These are phyloP conservation scores for Camponotus pennsylvanicus DNA, from an alignment of 1,140 invertebrate genomes.

Conservation along the genomic window DNA sequence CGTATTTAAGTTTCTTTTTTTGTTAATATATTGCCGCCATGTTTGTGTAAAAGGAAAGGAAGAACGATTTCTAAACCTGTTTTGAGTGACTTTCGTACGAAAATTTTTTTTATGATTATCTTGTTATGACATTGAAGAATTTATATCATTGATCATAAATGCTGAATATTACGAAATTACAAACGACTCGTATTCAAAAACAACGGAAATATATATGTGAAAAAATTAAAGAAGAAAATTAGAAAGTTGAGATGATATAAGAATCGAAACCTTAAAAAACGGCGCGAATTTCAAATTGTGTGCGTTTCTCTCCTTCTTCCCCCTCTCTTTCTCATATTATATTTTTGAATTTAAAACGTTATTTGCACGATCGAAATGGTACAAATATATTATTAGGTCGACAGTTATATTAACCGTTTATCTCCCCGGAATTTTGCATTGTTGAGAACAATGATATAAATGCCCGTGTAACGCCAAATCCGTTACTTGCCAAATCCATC, in stretches of 20 bases:
- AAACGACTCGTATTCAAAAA: neutral
- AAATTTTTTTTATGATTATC: neutral
- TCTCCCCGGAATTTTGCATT: constrained; percentile 42
- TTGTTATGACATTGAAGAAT: neutral
- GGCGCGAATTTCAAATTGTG: too few species aligned
- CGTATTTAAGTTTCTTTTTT: neutral
- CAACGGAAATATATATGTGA: too few species aligned
- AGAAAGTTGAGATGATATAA: too few species aligned
- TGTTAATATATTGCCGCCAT: neutral
- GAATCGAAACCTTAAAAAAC: too few species aligned
- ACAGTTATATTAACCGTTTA: neutral
- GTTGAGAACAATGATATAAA: constrained; percentile 51
- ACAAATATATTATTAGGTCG: too few species aligned
- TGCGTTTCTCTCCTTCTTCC: too few species aligned
- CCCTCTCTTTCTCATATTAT: neutral
- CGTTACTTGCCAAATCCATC: constrained; percentile 65
- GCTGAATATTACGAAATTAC: neutral
- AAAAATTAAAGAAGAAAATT: too few species aligned
- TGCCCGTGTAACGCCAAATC: constrained; percentile 18
- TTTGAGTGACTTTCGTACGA: neutral
- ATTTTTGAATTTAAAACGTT: neutral
- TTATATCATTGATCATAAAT: neutral
- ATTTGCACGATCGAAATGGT: neutral
- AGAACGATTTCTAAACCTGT: neutral
- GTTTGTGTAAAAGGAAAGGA: neutral